Conservation (phyloP, 1,140 invertebrate genomes). For the Drosophila orena region DNA sequence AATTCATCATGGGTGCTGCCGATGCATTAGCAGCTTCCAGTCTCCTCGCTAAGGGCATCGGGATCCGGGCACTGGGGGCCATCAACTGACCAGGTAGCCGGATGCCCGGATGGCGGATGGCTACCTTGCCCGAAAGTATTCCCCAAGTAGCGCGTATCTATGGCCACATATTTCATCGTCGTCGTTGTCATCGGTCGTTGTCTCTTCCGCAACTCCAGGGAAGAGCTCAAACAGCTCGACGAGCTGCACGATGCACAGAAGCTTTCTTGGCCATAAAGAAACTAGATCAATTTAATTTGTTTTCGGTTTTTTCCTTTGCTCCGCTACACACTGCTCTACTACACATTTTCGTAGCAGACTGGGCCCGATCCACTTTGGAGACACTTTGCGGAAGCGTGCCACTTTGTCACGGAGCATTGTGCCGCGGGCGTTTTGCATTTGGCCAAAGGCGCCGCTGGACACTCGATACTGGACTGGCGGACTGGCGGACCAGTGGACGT, state of each 20-base stretch:
- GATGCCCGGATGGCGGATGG: background rate
- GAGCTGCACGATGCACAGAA: conserved; percentile 61
- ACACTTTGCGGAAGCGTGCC: conserved; percentile 80
- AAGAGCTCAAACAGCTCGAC: background rate
- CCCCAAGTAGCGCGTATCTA: conserved; percentile 57
- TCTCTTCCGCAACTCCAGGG: conserved; percentile 28
- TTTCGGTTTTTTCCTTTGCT: conserved; percentile 61
- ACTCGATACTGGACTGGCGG: conserved; percentile 23
- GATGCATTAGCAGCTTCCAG: conserved; percentile 66
- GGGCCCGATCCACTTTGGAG: conserved; percentile 51
- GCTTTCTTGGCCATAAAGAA: conserved; percentile 79
- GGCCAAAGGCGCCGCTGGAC: conserved; percentile 69
- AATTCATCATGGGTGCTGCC: conserved; percentile 80
- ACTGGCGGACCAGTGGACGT: conserved; percentile 1
- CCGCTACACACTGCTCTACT: no score
- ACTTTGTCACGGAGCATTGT: conserved; percentile 78
- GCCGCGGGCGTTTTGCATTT: conserved; percentile 69
- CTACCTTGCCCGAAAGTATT: conserved; percentile 36
- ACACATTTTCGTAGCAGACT: background rate
- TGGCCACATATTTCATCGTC: conserved; percentile 79
- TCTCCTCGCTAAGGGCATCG: conserved; percentile 33
- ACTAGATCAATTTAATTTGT: conserved; percentile 82
- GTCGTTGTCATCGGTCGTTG: conserved; percentile 46
- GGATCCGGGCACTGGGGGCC: conserved; percentile 1
- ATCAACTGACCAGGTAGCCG: conserved; percentile 11